These are phyloP conservation scores for Stomatorhinus ivindoensis DNA, from an alignment of 2,113 vertebrate species.

Conservation along the genomic window DNA sequence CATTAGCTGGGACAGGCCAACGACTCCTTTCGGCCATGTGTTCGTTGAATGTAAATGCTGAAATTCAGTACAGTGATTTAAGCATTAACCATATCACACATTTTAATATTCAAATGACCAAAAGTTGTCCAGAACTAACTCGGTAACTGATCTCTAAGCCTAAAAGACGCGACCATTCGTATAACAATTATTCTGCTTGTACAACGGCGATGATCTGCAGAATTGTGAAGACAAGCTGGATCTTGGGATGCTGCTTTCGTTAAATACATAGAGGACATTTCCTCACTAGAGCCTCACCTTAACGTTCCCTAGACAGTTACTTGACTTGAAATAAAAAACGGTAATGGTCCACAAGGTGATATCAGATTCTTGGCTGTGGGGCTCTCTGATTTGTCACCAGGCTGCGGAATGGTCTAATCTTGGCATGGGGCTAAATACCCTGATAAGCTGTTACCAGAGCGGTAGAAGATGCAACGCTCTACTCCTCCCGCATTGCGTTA, in stretches of 20 bases:
- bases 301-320: background rate
- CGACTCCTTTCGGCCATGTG: background rate
- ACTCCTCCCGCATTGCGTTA: background rate
- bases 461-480: background rate
- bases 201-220: background rate
- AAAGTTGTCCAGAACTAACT: background rate
- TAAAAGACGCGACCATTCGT: background rate
- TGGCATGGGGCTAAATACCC: background rate
- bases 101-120: background rate
- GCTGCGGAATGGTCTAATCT: background rate
- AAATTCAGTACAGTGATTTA: background rate
- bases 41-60: background rate
- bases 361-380: background rate
- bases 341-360: background rate
- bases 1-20: background rate
- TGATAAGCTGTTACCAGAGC: background rate
- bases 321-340: background rate
- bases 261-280: background rate
- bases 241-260: background rate
- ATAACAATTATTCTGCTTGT: background rate
- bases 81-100: background rate
- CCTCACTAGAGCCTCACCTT: background rate
- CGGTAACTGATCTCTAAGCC: background rate
- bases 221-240: background rate
- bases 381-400: background rate